phyloP scores from a whole-genome alignment of 1,140 invertebrate genomes.

The Platorchestia sp. region DNA sequence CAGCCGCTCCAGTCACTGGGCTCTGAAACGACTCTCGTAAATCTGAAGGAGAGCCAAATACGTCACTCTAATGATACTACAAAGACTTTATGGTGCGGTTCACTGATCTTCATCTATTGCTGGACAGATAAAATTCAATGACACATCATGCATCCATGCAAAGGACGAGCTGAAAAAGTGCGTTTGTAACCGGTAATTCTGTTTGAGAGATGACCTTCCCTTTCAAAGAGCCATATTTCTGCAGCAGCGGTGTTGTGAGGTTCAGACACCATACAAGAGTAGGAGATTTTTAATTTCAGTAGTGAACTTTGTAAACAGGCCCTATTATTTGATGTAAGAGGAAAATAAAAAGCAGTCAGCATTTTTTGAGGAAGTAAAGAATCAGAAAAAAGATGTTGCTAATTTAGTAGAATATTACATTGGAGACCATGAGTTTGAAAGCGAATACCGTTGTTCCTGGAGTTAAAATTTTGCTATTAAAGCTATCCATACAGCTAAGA shows the following conservation, averaged over 20 bases:
- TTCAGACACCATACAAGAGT: not conserved
- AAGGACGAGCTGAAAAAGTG: not conserved
- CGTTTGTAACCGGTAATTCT: not conserved
- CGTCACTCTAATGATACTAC: not conserved
- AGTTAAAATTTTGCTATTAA: too few species aligned
- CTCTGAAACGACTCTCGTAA: not conserved
- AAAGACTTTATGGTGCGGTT: not conserved
- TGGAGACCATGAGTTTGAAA: too few species aligned
- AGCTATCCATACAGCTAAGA: too few species aligned
- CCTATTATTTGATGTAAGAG: not conserved
- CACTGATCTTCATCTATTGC: not conserved
- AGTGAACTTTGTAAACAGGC: not conserved
- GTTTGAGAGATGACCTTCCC: not conserved
- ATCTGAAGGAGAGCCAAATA: not conserved
- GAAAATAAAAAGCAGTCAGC: not conserved
- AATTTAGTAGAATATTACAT: too few species aligned
- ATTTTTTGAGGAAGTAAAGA: not conserved
- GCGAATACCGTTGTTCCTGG: too few species aligned
- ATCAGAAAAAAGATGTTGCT: not conserved
- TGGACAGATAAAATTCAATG: constrained; percentile 9
- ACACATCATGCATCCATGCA: not conserved
- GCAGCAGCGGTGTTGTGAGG: not conserved
- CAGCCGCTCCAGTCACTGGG: not conserved
- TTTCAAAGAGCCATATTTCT: not conserved
- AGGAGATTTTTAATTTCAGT: not conserved